Base-by-base conservation (phyloP, 2,888 invertebrate genomes). In the Zele albiditarsus region DNA sequence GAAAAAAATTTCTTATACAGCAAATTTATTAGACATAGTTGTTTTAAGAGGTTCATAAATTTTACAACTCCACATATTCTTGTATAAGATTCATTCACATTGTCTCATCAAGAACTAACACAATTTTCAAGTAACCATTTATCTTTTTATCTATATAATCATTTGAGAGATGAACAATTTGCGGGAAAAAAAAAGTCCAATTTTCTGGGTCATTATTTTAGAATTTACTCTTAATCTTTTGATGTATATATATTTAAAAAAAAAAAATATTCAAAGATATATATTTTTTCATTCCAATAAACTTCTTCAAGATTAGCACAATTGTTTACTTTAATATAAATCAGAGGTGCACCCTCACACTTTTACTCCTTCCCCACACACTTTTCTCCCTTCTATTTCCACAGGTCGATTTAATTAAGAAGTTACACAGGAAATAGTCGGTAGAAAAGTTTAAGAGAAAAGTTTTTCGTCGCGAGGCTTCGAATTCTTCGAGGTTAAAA, bases 381-480 rank as follows among this genome's bases (percentile, higher is more conserved):
- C 38, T 63, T 23, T 33, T 33, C 3, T 0, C n/a, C 63, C 28
- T 33, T 16, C 12, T 65, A 33, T 42, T 23, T 25, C 20, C 10
- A 14, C 12, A 20, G 31, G 23, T 38, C 20, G 31, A 63, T 63
- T 63, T 38, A 63, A 63, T 63, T 63, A 63, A 63, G 63, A 63
- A 63, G 63, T 63, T 63, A 31, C 60, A 27, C 16, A 33, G 33
- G 20, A 63, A 63, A 33, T 28, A 31, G 63, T 63, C 63, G 33
- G 31, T 16, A 1, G 33, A 31, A 20, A 31, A 33, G 33, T 63
- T 63, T 63, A 63, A 63, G 33, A 63, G 63, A 63, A 63, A 63
- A 63, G 63, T 63, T 63, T 31, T 8, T 4, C n/a, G 16, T 38
- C 63, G 23, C 8, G 53, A n/a, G 53, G 33, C 16, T n/a, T n/a